Base-by-base conservation (phyloP, 2,888 invertebrate genomes). In the Sicus ferrugineus region DNA sequence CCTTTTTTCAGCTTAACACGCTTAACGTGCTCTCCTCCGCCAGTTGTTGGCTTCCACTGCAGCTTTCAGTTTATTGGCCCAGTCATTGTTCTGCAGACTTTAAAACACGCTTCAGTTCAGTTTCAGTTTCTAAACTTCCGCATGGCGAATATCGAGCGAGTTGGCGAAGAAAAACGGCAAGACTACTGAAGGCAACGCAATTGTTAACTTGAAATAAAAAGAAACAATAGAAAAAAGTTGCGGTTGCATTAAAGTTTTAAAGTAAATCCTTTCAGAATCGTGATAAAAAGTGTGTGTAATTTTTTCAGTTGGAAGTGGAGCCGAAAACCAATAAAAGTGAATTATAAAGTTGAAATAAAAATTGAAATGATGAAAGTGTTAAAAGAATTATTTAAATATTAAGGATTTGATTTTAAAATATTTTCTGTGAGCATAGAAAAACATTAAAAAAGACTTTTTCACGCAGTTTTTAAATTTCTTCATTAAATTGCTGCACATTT, bases 51-150 rank as follows among this genome's bases (percentile, higher is more conserved):
- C 59, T 14, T 26, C 65, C 52, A 54, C 62, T 66, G 67, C 61
- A 66, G 63, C 67, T 71, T 70, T 66, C 65, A 69, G 73, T 70
- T 71, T 73, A 66, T 67, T 71, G 73, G 71, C 70, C 71, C 70
- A 71, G 70, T 65, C 68, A 69, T 67, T 71, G 59, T 58, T 61
- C 59, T 67, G 56, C 54, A 59, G 67, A 42, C 59, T 23, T 54
- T 52, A 46, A 30, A 31, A 42, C 54, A 70, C 70, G 71, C 69
- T 69, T 23, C 54, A 72, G 75, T 75, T 72, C 73, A 76, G 75
- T 75, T 73, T 67, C 74, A 67, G 75, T 73, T 72, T 73, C 72
- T 71, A 74, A 74, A 75, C 75, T 76, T 76, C 76, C 77, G 77
- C 72, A 73, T 73, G 71, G 69, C 66, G 69, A 74, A 72, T 73